Evolutionary conservation across 2,113 vertebrate species (phyloP).

Genomic region (Oryzias woworae): DNA sequence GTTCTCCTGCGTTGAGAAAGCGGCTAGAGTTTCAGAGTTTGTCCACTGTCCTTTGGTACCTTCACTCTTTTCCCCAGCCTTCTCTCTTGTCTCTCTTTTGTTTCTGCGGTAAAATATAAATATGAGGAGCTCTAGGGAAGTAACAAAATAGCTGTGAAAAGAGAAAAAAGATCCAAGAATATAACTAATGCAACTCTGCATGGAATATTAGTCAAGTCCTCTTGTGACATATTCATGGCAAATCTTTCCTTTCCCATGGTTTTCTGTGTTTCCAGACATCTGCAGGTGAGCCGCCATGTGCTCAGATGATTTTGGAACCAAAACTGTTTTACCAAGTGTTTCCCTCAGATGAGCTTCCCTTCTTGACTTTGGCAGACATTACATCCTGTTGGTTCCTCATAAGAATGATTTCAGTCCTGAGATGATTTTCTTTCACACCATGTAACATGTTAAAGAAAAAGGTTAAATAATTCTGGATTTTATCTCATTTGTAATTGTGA

Average conservation of each 20-base stretch:
- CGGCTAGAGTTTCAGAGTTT: no score
- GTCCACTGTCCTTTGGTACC: no score
- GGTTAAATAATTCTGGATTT: not conserved
- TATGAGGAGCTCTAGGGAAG: conserved; percentile 30
- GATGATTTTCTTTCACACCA: conserved; percentile 14
- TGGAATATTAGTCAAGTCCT: conserved; percentile 31
- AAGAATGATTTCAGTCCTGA: conserved; percentile 32
- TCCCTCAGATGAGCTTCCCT: conserved; percentile 33
- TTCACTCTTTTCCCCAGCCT: not conserved
- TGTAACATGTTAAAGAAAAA: not conserved
- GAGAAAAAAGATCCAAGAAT: conserved; percentile 28
- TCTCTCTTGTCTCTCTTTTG: conserved; percentile 19
- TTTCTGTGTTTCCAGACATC: conserved; percentile 33
- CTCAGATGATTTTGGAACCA: conserved; percentile 54
- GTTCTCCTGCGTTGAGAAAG: not conserved
- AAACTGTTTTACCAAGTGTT: conserved; percentile 50
- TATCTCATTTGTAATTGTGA: no score
- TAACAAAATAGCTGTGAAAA: conserved; percentile 42
- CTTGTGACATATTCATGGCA: conserved; percentile 43
- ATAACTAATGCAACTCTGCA: conserved; percentile 25
- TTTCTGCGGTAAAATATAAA: conserved; percentile 2
- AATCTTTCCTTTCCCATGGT: conserved; percentile 45
- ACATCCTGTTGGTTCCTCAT: conserved; percentile 25
- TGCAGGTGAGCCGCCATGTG: conserved; percentile 5
- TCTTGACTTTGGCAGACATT: conserved; percentile 35